Percentiles rank a stretch among this genome's conserved stretches.
Conservation (phyloP, 2,888 invertebrate species). For the Eupsilia transversa region DNA sequence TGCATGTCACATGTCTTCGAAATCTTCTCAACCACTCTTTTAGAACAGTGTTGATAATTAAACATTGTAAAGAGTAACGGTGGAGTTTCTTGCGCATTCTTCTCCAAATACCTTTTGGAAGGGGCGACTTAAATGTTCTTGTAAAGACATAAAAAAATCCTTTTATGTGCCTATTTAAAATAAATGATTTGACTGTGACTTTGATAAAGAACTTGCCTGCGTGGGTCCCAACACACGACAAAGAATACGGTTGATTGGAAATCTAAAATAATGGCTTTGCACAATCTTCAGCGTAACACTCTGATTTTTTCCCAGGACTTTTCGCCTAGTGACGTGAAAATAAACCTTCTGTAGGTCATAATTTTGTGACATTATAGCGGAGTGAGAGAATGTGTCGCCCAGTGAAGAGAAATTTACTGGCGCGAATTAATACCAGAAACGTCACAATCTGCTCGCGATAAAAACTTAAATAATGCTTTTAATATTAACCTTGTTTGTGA, state of each 20-base stretch:
- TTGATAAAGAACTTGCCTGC: neutral
- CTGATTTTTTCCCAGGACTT: neutral
- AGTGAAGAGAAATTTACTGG: constrained; percentile 56
- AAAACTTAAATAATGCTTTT: constrained; percentile 49
- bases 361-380: neutral
- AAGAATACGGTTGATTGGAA: no score
- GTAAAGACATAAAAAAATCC: no score
- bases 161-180: no score
- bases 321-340: neutral
- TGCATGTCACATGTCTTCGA: neutral
- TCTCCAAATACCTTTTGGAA: no score
- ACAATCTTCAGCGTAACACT: no score
- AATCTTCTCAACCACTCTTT: neutral
- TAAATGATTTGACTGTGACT: no score
- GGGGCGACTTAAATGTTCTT: no score
- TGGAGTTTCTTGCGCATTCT: no score
- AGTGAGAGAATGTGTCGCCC: constrained; percentile 56
- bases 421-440: constrained; percentile 52
- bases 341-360: constrained; percentile 10
- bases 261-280: no score
- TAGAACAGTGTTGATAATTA: neutral
- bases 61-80: no score
- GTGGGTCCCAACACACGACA: neutral
- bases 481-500: constrained; percentile 20
- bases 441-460: constrained; percentile 42